A percentile compares a stretch with the other conserved stretches of the same genome.
Evolutionary conservation across 2,113 vertebrate species (phyloP).

Genomic region (Pao palembangensis): DNA sequence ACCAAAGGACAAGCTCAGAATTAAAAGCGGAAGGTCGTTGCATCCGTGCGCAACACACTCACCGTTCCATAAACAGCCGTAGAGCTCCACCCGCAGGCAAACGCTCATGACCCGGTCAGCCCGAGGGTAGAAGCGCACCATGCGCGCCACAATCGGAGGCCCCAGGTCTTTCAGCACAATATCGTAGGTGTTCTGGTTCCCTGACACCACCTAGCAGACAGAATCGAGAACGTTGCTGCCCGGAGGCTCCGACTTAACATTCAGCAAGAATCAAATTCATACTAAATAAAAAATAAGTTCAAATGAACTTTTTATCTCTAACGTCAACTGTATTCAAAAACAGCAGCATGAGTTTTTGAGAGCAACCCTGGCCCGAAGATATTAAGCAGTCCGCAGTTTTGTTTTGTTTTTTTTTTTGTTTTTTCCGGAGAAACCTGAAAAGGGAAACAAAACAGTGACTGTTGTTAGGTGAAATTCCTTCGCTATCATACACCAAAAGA

Average conservation of each 20-base stretch:
- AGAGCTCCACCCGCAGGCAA: slow-evolving; percentile 91
- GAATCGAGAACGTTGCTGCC: neutral
- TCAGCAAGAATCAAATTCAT: slow-evolving; percentile 13
- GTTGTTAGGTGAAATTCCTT: neutral
- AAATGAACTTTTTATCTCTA: slow-evolving; percentile 4
- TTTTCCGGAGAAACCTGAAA: slow-evolving; percentile 13
- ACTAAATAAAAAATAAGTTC: slow-evolving; percentile 8
- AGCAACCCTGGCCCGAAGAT: neutral
- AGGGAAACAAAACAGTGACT: slow-evolving; percentile 2
- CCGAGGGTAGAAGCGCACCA: slow-evolving; percentile 86
- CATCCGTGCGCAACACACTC: slow-evolving; percentile 23
- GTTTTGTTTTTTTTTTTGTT: neutral
- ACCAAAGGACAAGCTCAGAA: no score
- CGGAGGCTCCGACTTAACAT: slow-evolving; percentile 16
- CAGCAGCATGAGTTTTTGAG: neutral
- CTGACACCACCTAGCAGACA: slow-evolving; percentile 81
- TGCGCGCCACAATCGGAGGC: slow-evolving; percentile 84
- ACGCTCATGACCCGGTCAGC: slow-evolving; percentile 94
- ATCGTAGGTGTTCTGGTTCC: slow-evolving; percentile 88
- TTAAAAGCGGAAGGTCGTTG: no score
- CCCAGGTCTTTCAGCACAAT: slow-evolving; percentile 91
- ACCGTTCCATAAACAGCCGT: slow-evolving; percentile 92
- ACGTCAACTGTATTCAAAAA: neutral
- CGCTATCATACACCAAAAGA: slow-evolving; percentile 6
- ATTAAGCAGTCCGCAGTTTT: slow-evolving; percentile 3